Conservation (phyloP, 2,797 vertebrate species). For the Syncerus caffer region DNA sequence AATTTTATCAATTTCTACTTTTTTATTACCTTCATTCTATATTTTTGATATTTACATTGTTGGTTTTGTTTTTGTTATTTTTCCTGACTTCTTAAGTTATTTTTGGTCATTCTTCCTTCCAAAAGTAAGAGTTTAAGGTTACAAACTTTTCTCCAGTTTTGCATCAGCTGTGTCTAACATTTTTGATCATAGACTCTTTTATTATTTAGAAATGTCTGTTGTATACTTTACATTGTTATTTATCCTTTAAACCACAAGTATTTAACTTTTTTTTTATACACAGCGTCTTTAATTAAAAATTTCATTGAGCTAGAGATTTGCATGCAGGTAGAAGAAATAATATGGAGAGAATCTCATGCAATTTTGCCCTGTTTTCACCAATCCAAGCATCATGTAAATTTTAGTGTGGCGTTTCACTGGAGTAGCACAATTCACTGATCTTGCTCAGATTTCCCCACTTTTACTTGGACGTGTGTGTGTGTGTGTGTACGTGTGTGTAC, state of each 20-base stretch:
- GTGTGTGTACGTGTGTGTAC: too few species aligned
- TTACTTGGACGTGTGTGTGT: not conserved
- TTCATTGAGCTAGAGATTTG: not conserved
- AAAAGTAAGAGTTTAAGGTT: not conserved
- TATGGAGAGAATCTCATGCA: fast-evolving
- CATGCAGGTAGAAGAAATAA: not conserved
- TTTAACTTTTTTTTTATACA: not conserved
- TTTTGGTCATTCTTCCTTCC: not conserved
- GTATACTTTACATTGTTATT: not conserved
- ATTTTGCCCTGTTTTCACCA: not conserved
- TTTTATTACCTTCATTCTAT: not conserved
- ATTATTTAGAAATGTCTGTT: not conserved
- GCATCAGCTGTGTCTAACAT: fast-evolving
- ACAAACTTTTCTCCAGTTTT: fast-evolving
- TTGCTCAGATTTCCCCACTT: not conserved
- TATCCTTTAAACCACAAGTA: not conserved
- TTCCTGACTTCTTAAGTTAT: not conserved
- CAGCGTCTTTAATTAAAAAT: not conserved
- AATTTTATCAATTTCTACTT: not conserved
- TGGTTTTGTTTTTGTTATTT: not conserved
- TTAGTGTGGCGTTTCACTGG: fast-evolving
- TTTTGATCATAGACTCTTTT: not conserved
- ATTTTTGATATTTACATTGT: not conserved
- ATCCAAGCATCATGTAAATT: fast-evolving
- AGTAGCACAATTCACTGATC: fast-evolving